These are phyloP conservation scores for Bolinopsis microptera DNA, from an alignment of 37 sponge, comb jelly and placozoan species.

Conservation along the genomic window DNA sequence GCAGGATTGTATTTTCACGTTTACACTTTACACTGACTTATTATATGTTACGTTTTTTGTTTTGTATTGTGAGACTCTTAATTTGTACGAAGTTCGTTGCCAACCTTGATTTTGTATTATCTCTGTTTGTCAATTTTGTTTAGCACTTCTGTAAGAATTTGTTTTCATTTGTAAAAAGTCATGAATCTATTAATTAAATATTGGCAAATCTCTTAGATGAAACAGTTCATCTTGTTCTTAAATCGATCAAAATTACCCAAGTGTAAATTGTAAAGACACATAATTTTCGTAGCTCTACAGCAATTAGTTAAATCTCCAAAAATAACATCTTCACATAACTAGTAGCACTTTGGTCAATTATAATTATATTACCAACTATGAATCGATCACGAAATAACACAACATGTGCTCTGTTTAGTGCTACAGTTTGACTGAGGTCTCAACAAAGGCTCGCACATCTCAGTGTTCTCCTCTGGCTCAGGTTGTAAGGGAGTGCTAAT, in stretches of 20 bases:
- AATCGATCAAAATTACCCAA: no score
- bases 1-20: constrained; percentile 25
- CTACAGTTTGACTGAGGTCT: not conserved
- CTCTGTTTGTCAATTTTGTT: not conserved
- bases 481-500: no score
- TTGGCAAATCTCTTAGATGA: no score
- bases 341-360: no score
- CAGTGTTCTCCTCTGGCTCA: not conserved
- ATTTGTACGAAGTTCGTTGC: constrained; percentile 29
- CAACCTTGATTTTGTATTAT: constrained; percentile 44
- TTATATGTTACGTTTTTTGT: not conserved
- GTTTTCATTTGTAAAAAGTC: no score
- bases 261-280: no score
- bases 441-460: not conserved
- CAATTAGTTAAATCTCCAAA: no score
- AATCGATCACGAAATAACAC: not conserved
- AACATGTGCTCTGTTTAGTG: not conserved
- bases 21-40: not conserved
- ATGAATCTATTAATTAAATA: no score
- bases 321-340: no score
- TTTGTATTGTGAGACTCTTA: not conserved
- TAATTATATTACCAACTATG: no score
- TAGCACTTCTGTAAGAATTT: not conserved
- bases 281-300: no score
- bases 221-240: no score